Base-by-base conservation (phyloP, 2,888 invertebrate genomes). In the Dexiosoma caninum region DNA sequence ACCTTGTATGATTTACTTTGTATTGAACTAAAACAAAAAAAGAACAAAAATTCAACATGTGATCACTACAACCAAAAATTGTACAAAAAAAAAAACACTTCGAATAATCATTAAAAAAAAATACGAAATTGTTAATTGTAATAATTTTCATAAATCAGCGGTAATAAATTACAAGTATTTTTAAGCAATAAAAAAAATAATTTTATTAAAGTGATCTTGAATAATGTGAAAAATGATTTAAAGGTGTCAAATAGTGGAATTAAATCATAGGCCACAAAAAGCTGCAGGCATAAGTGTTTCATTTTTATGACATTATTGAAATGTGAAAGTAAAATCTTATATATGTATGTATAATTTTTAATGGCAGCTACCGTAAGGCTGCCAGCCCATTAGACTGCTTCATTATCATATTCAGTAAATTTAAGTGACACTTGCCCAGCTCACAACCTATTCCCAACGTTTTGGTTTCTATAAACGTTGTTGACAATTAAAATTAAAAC, bases 101-200 rank as follows among this genome's bases (percentile, higher is more conserved):
- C 35, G 27, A 64, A 55, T 44, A 64, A 37, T 53, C 40, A 32
- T 55, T 46, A n/a, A n/a, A n/a, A n/a, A n/a, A n/a, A 57, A 66
- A 57, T 10, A 57, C 37, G 27, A 66, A 75, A 67, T 35, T 35
- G 49, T 51, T 75, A 59, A 67, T 75, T 67, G 59, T 67, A 35
- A 75, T 75, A 75, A 75, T 75, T 75, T 75, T 67, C 49, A 75
- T 67, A 75, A 60, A 75, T 59, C 66, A 75, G 30, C 27, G 27
- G 55, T 55, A 66, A 75, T 75, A 75, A 75, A 66, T 75, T 49
- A 59, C 12, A 64, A 64, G 74, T 66, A 62, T 53, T 64, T 72
- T 74, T n/a, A 49, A 5, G 7, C 46, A 37, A 57, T 55, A 49
- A 75, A 74, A 37, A 9, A 40, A 30, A 14, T n/a, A 40, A 35